Evolutionary conservation across 2,113 vertebrate genomes (phyloP), one percentile per base, ranked within the genome.

Genomic region (Anser cygnoides): DNA sequence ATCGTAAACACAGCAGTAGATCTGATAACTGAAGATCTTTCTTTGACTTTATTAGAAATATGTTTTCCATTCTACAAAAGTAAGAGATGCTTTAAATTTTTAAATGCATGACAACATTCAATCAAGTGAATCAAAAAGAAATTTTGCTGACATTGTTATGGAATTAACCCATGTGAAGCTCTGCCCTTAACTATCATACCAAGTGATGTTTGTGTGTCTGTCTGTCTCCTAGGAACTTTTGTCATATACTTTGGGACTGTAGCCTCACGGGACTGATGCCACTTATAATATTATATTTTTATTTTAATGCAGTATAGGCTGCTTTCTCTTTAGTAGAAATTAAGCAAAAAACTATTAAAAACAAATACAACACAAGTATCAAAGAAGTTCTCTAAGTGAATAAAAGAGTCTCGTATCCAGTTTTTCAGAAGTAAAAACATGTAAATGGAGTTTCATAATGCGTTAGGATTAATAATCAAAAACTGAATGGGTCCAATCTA

Each of bases 1-100:
- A 39, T 59, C 54, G 11, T 44, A 70, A 86, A 57, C 17, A 22
- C 8, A 49, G 20, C 20, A 68, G 28, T 10, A 37, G 12, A 19
- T 9, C 68, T 90, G n/a, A 87, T 70, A 96, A n/a, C 79, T 16
- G 90, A 92, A 93, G 26, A 35, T 44, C 83, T 84, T 63, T 92
- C 66, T 76, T 76, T 92, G 2, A 81, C 16, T 76, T 62, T 20
- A 37, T 63, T 71, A 71, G 61, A 80, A 87, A 85, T 44, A 33
- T 0, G 0, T 46, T 73, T 87, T 84, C 21, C 9, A 68, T 62
- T 78, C 54, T 58, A 7, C 25, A 66, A 75, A 68, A 52, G 21
- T 14, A 76, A 58, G 4, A 58, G 31, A 46, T 80, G 35, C 10
- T 82, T 73, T 89, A 91, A 76, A 89, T 50, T 26, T 44, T 21